Evolutionary conservation across 1,140 invertebrate species (phyloP).

Genomic region (Drosophila setifemur): DNA sequence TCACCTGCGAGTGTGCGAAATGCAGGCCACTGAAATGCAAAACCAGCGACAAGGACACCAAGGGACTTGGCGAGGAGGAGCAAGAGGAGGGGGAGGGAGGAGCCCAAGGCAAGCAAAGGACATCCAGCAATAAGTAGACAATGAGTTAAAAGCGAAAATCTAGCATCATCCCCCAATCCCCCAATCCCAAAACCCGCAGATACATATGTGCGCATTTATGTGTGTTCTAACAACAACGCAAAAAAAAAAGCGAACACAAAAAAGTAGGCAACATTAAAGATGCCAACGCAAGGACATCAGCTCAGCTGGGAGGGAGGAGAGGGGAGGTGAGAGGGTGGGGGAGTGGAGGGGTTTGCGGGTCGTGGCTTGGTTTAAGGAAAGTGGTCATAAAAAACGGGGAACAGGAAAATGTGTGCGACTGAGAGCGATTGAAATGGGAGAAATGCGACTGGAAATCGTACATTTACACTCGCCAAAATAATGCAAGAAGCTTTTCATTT

Average conservation of each 20-base stretch:
- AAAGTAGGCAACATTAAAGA: slow-evolving; percentile 63
- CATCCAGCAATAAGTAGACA: slow-evolving; percentile 64
- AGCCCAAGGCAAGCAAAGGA: slow-evolving; percentile 45
- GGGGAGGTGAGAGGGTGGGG: neutral
- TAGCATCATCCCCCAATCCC: slow-evolving; percentile 14
- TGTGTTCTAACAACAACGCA: neutral
- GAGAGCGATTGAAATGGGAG: slow-evolving; percentile 16
- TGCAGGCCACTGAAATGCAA: slow-evolving; percentile 61
- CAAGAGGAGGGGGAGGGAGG: neutral
- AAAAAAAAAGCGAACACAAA: slow-evolving; percentile 8
- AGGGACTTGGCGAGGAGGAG: neutral
- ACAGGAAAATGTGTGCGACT: slow-evolving; percentile 7
- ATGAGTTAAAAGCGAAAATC: slow-evolving; percentile 67
- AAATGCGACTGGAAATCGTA: slow-evolving; percentile 30
- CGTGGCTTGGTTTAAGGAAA: slow-evolving; percentile 40
- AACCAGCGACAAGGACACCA: slow-evolving; percentile 62
- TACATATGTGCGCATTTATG: neutral
- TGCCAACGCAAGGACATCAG: slow-evolving; percentile 52
- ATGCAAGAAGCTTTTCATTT: too few species aligned
- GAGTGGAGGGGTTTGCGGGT: neutral
- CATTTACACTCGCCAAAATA: slow-evolving; percentile 13
- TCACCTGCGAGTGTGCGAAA: slow-evolving; percentile 39
- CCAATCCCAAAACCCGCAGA: neutral
- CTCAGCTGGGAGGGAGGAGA: slow-evolving; percentile 13
- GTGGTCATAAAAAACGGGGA: slow-evolving; percentile 31